Conservation (phyloP, 92 coral and sea anemone genomes). For the Porites lobata region DNA sequence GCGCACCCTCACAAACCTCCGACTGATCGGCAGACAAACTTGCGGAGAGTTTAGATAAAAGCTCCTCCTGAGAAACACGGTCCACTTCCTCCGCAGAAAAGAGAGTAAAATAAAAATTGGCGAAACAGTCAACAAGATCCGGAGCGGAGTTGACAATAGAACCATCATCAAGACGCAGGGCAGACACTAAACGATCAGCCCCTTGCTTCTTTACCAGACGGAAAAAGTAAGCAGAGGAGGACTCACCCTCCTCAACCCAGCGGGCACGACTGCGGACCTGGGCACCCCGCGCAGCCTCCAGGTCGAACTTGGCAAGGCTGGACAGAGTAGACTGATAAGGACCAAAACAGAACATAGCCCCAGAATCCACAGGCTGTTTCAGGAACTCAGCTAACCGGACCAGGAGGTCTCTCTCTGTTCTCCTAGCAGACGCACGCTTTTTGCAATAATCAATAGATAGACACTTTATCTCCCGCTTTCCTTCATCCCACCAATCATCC, state of each 20-base stretch:
- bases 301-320: not conserved
- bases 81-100: not conserved
- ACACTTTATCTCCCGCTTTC: slow-evolving; percentile 35
- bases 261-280: not conserved
- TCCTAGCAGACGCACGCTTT: not conserved
- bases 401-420: too few relatives aligned
- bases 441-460: not conserved
- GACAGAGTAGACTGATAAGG: not conserved
- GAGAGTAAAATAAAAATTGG: not conserved
- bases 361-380: too few relatives aligned
- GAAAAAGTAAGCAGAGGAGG: slow-evolving; percentile 35
- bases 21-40: not conserved
- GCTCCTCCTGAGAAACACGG: not conserved
- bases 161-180: not conserved
- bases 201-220: slow-evolving; percentile 1
- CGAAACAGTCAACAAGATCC: not conserved
- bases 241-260: slow-evolving; percentile 55
- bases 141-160: not conserved
- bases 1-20: slow-evolving; percentile 14
- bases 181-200: not conserved
- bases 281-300: not conserved
- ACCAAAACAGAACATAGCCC: not conserved
- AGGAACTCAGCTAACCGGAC: too few relatives aligned
- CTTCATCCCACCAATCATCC: slow-evolving; percentile 47
- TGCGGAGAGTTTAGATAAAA: not conserved